phyloP scores from a whole-genome alignment of 2,797 vertebrate species.

The Sciurus carolinensis region DNA sequence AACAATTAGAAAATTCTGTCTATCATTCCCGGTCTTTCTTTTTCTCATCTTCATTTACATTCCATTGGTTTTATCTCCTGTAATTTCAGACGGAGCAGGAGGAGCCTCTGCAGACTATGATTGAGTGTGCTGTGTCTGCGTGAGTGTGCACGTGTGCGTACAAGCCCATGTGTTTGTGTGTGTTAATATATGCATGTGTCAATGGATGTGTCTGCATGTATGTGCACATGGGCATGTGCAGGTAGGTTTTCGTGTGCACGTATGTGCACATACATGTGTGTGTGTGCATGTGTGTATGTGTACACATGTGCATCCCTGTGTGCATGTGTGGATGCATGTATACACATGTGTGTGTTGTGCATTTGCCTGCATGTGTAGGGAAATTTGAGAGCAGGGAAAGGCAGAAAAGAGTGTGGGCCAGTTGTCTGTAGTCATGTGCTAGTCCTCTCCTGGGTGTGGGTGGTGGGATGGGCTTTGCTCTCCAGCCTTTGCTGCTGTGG shows the following conservation, averaged over 20 bases:
- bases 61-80: slow-evolving; percentile 63
- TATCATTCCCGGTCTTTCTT: slow-evolving; percentile 54
- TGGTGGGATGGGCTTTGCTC: neutral
- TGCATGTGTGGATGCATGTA: no score
- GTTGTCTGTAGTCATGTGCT: neutral
- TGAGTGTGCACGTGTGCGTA: no score
- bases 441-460: neutral
- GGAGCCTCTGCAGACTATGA: slow-evolving; percentile 16
- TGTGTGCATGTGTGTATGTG: neutral
- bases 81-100: slow-evolving; percentile 75
- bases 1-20: slow-evolving; percentile 74
- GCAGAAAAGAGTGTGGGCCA: neutral
- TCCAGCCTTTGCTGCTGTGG: neutral
- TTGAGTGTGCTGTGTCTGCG: neutral
- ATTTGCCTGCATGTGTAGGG: neutral
- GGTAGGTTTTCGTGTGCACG: neutral
- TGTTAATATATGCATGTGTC: neutral
- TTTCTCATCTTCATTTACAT: slow-evolving; percentile 73
- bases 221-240: neutral
- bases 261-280: neutral
- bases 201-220: neutral
- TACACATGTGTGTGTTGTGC: neutral
- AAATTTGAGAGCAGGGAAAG: neutral
- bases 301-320: neutral
- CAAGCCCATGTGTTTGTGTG: neutral